Base-by-base conservation (phyloP, 2,888 invertebrate genomes). In the Chalcis sispes region DNA sequence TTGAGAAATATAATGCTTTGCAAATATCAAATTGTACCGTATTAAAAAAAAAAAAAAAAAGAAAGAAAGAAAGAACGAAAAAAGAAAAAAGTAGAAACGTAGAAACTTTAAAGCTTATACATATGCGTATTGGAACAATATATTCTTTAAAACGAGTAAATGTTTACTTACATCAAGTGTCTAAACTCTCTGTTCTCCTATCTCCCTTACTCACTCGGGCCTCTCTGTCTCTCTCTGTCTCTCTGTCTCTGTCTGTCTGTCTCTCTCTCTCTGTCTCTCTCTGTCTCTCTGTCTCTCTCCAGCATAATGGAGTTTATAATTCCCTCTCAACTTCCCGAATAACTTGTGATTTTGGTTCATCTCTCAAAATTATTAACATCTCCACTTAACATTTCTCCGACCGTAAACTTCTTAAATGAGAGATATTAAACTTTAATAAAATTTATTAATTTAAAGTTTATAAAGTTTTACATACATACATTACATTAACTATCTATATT, bases 261-360 rank as follows among this genome's bases (percentile, higher is more conserved):
- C 23, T 20, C 23, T 3, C n/a, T 46, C 10, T 3, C 46, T 46
- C n/a, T 3, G 3, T 18, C 27, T 20, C 42, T 29, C 20, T 67
- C n/a, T 29, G 13, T 46, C 46, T 50, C 15, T 5, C 23, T 58
- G 25, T 25, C 27, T 71, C 25, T 27, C 25, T 29, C 32, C 5
- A 20, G 32, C 4, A 64, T 50, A 64, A 50, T 64, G 32, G 32
- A 32, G 27, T 46, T 64, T 64, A 15, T 32, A 64, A 64, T 64
- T 32, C 48, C 2, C 32, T 50, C 20, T 50, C 50, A 48, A 64
- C 64, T 64, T 20, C 10, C 50, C n/a, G 18, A 64, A 32, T 20
- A 64, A 48, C 64, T 64, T 32, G 32, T 32, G 32, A 64, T 64
- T 64, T 64, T 50, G 50, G 20, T 50, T 64, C 64, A n/a, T 48